Evolutionary conservation across 2,888 invertebrate species (phyloP), one percentile per base, ranked within the genome.

Genomic region (Auanema freiburgensis): DNA sequence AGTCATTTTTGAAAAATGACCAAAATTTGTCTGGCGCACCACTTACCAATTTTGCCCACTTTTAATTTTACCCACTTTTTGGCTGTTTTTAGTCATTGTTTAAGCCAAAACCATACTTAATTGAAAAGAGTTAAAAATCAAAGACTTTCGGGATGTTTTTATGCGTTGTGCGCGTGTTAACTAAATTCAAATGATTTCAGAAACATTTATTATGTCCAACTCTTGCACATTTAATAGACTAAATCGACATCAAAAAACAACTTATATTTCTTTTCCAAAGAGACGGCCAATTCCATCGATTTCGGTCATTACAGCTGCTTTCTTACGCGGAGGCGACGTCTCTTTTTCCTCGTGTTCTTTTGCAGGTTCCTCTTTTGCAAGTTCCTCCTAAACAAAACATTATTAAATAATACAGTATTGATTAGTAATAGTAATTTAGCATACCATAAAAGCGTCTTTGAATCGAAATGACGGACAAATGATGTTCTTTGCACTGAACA

Each of bases 311-410:
- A 64, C 40, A 41, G 41, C 14, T 42, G 64, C 44, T 59, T 66
- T 69, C 69, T 69, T 69, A 21, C 23, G 4, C 25, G 65, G 67
- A 52, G 69, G 69, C 65, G 69, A 66, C 25, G 23, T 33, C 40
- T 65, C 55, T 67, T 67, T 52, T 57, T 52, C 63, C 42, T 57
- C 33, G 57, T 68, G 46, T n/a, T n/a, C n/a, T n/a, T n/a, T n/a
- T n/a, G n/a, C n/a, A n/a, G n/a, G n/a, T 23, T 44, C n/a, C 57
- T 68, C 68, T 52, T 69, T 69, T 44, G 25, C 59, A 23, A 68
- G 63, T 57, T 69, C 66, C 54, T 69, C 62, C 68, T 69, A 59
- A 68, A 68, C 58, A 53, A 69, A 69, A 68, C 16, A 55, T 66
- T 65, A 59, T 71, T 71, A 69, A 16, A 71, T 62, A 55, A 70